These are phyloP conservation scores for Alethe castanea DNA, from an alignment of 2,113 vertebrate species.

Conservation along the genomic window DNA sequence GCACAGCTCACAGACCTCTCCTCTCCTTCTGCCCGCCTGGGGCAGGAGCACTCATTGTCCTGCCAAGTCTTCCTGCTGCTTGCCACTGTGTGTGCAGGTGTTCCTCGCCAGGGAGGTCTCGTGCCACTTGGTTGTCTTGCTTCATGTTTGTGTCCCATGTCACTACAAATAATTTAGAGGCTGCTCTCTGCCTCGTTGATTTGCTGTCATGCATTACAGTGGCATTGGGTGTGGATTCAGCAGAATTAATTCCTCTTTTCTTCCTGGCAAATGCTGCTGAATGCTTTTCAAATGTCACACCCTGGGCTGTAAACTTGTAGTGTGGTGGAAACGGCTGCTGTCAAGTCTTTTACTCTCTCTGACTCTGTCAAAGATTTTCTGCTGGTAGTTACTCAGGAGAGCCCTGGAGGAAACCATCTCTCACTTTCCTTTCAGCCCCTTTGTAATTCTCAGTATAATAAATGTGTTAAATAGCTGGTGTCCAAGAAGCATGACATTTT, in stretches of 20 bases:
- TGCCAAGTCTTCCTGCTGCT: background rate
- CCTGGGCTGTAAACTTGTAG: background rate
- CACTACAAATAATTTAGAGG: background rate
- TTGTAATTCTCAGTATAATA: background rate
- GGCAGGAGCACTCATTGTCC: rapidly evolving
- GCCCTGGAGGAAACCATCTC: background rate
- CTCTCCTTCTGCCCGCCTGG: background rate
- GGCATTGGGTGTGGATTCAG: background rate
- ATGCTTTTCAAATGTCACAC: background rate
- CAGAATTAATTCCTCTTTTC: background rate
- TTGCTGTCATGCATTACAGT: background rate
- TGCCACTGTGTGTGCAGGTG: background rate
- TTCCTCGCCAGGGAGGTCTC: background rate
- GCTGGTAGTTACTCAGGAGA: background rate
- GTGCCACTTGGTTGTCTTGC: background rate
- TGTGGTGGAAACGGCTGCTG: background rate
- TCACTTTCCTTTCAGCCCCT: slow-evolving; percentile 4
- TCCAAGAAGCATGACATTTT: background rate
- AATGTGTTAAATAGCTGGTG: background rate
- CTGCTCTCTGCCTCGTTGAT: background rate
- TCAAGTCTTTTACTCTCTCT: background rate
- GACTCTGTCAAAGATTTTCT: background rate
- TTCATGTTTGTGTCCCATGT: rapidly evolving
- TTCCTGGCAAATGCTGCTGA: background rate
- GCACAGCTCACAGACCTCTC: rapidly evolving